phyloP scores from a whole-genome alignment of 2,113 vertebrate species.

The Solenodon paradoxus region DNA sequence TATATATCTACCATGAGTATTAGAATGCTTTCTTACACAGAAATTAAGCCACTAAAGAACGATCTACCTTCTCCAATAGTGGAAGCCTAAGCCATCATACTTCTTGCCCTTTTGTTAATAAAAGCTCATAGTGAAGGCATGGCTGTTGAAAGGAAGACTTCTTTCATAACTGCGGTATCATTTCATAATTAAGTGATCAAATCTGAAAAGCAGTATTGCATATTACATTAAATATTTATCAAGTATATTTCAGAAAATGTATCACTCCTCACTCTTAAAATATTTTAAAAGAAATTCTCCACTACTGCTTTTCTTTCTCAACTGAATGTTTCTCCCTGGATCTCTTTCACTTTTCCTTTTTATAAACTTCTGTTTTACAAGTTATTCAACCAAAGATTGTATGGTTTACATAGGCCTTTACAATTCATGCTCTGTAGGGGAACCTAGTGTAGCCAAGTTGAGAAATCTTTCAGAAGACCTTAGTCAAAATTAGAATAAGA shows the following conservation, averaged over 20 bases:
- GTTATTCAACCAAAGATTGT: neutral
- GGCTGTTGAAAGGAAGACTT: neutral
- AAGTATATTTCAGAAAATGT: neutral
- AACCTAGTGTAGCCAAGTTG: neutral
- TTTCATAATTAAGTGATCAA: constrained; percentile 14
- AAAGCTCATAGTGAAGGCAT: neutral
- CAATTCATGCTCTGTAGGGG: neutral
- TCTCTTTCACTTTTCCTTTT: neutral
- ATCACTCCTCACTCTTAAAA: neutral
- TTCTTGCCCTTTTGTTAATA: neutral
- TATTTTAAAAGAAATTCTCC: neutral
- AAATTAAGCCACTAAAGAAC: neutral
- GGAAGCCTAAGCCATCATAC: neutral
- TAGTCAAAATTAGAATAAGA: neutral
- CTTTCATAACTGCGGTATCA: neutral
- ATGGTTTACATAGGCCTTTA: neutral
- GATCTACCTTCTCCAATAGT: neutral
- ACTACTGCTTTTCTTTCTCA: neutral
- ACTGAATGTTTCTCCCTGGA: neutral
- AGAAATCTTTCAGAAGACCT: neutral
- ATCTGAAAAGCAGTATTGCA: neutral
- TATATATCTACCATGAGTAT: neutral
- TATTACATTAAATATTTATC: neutral
- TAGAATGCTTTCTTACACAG: neutral
- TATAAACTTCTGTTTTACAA: neutral